These are phyloP conservation scores for Raja brachyura DNA, from an alignment of 2,113 vertebrate species.

Conservation along the genomic window DNA sequence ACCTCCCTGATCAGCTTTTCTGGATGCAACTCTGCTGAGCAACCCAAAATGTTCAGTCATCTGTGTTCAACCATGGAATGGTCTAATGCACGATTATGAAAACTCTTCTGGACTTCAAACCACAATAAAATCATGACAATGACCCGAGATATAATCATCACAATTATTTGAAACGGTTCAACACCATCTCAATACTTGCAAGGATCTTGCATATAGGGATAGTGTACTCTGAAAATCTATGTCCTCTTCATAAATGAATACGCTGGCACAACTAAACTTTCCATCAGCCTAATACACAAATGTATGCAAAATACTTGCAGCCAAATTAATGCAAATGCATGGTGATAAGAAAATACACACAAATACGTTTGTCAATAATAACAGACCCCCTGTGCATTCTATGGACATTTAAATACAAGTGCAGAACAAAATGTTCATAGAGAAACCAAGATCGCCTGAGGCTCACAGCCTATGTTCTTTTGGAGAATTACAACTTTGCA, in stretches of 20 bases:
- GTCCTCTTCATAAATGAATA: neutral
- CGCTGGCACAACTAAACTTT: neutral
- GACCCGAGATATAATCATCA: too few relatives aligned
- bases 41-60: neutral
- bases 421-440: neutral
- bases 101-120: neutral
- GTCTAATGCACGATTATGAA: neutral
- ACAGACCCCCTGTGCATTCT: neutral
- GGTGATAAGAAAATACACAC: neutral
- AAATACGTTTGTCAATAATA: neutral
- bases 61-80: neutral
- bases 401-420: neutral
- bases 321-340: neutral
- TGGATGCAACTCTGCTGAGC: neutral
- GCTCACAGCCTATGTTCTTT: too few relatives aligned
- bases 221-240: neutral
- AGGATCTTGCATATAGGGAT: too few relatives aligned
- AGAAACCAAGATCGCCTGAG: neutral
- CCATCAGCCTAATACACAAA: neutral
- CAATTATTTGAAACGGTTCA: too few relatives aligned
- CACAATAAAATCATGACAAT: neutral
- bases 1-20: neutral
- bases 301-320: neutral
- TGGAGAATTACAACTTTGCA: conserved; percentile 20
- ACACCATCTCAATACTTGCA: neutral